Base-by-base conservation (phyloP, 2,888 invertebrate species). In the Nomada flava region DNA sequence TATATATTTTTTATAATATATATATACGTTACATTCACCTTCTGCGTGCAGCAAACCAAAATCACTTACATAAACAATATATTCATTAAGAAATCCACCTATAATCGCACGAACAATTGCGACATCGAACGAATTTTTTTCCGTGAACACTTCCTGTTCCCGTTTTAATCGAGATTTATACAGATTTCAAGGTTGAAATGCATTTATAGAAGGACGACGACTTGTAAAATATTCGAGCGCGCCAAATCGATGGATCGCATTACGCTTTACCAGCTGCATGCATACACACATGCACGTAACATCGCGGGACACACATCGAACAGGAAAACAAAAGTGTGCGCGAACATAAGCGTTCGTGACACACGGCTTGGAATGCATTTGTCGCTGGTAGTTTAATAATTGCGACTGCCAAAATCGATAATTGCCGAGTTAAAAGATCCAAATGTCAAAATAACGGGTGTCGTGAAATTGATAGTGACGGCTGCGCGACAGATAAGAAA, bases 381-480 rank as follows among this genome's bases (percentile, higher is more conserved):
- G 42, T 50, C 7, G 23, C 53, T 65, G 10, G 15, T 3, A 26
- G 5, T 2, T 50, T 7, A 10, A 20, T 11, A 13, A 79, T 63
- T 26, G 13, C 10, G 15, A 18, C 18, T 20, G 23, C 26, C 10
- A n/a, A n/a, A 55, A 53, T 64, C n/a, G 59, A 76, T 57, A 75
- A 36, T 23, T 59, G 50, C 0, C 18, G 11, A 52, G 5, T 47
- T 42, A 62, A 68, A 13, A 36, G 36, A 64, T 55, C 3, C n/a
- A 15, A 42, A 53, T 29, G 3, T 2, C n/a, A 10, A 59, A 59
- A 52, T 11, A 9, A 50, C n/a, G 53, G 55, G n/a, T 63, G 29
- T 71, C 52, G 60, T 18, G 36, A 71, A 81, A 84, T 78, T 73
- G 65, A 68, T 81, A 72, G 59, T 76, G 64, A 86, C 65, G 82